Conservation (phyloP, 2,113 vertebrate species). For the Rissa tridactyla region DNA sequence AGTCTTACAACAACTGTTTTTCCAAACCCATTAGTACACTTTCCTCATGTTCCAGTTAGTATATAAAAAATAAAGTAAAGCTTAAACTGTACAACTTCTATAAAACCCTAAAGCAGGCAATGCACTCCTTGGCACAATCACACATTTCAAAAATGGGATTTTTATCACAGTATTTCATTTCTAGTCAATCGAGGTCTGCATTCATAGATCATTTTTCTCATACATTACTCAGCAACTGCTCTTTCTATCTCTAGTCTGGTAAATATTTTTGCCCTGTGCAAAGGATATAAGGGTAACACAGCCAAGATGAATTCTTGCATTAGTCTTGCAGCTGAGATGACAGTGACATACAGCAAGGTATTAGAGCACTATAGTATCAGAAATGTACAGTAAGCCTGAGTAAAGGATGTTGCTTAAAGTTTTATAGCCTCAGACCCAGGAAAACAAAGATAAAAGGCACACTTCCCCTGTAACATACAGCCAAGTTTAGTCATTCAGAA, state of each 20-base stretch:
- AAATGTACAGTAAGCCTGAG: background rate
- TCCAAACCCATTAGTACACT: background rate
- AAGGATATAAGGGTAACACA: conserved; percentile 5
- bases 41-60: background rate
- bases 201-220: conserved; percentile 49
- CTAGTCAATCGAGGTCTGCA: conserved; percentile 30
- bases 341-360: background rate
- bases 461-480: background rate
- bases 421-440: background rate
- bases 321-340: background rate
- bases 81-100: background rate
- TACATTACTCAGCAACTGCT: background rate
- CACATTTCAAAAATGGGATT: conserved; percentile 42
- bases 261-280: conserved; percentile 54
- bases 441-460: conserved; percentile 41
- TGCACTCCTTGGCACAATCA: background rate
- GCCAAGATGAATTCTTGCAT: conserved; percentile 30
- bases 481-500: background rate
- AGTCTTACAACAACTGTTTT: background rate
- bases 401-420: background rate
- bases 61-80: conserved; percentile 5
- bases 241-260: conserved; percentile 16
- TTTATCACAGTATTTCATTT: conserved; percentile 57
- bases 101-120: background rate
- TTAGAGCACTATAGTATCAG: background rate